Conservation (phyloP, 2,797 vertebrate species). For the Falco naumanni region DNA sequence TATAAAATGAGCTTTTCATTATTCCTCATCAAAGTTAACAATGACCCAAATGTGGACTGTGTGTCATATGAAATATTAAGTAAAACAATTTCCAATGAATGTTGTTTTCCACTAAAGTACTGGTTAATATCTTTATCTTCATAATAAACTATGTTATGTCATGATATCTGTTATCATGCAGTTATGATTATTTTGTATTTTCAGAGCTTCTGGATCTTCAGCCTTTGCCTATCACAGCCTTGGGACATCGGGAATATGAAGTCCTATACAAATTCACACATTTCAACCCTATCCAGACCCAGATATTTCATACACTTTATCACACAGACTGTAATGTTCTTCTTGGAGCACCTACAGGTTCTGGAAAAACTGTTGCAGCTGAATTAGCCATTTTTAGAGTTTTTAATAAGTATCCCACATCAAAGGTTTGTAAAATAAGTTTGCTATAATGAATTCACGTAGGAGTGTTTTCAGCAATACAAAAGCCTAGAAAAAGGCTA, state of each 20-base stretch:
- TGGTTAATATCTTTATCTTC: not conserved
- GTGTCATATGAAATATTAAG: not conserved
- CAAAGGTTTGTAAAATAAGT: constrained; percentile 85
- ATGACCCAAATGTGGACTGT: not conserved
- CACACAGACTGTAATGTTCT: constrained; percentile 96
- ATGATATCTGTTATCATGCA: not conserved
- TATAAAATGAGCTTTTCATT: not conserved
- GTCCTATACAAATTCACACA: constrained; percentile 96
- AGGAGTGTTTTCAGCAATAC: not conserved
- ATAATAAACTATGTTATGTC: not conserved
- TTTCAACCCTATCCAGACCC: constrained; percentile 98
- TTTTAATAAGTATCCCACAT: constrained; percentile 91
- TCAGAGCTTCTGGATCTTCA: constrained; percentile 95
- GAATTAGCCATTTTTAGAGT: constrained; percentile 97
- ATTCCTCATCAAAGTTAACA: not conserved
- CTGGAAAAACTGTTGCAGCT: constrained; percentile 96
- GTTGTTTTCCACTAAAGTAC: not conserved
- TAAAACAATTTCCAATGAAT: not conserved
- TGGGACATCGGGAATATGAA: constrained; percentile 88
- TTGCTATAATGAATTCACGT: not conserved
- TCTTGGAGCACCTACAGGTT: constrained; percentile 96
- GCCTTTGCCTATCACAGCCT: constrained; percentile 88
- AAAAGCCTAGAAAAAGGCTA: not conserved
- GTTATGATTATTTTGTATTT: constrained; percentile 50
- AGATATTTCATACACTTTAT: constrained; percentile 97